These are phyloP conservation scores for Dilophus febrilis DNA, from an alignment of 2,888 invertebrate species.

Conservation along the genomic window DNA sequence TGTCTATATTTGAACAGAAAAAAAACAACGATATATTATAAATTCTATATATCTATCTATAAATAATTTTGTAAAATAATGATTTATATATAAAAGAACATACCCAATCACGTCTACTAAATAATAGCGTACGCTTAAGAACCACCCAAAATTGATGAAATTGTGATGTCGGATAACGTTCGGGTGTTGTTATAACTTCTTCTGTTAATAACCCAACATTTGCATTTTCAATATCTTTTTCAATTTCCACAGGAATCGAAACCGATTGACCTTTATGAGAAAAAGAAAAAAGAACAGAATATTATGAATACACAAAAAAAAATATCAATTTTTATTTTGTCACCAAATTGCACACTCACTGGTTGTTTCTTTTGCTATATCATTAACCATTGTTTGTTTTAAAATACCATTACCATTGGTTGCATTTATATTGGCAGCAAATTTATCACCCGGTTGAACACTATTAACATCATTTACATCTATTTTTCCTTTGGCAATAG, in stretches of 20 bases:
- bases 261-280: slow-evolving; percentile 30
- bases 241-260: slow-evolving; percentile 41
- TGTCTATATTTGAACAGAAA: slow-evolving; percentile 44
- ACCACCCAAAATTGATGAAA: slow-evolving; percentile 75
- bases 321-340: background rate
- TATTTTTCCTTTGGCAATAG: slow-evolving; percentile 21
- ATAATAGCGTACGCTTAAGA: slow-evolving; percentile 64
- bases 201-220: slow-evolving; percentile 52
- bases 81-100: slow-evolving; percentile 15
- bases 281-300: slow-evolving; percentile 5
- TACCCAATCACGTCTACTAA: slow-evolving; percentile 81
- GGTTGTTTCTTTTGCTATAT: slow-evolving; percentile 40
- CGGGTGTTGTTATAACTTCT: slow-evolving; percentile 41
- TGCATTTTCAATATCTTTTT: slow-evolving; percentile 46
- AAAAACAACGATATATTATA: too few species aligned
- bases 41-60: background rate
- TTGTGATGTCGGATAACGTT: slow-evolving; percentile 69
- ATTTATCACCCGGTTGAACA: slow-evolving; percentile 24
- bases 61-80: slow-evolving; percentile 7
- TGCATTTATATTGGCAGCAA: slow-evolving; percentile 15
- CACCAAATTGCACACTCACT: slow-evolving; percentile 19
- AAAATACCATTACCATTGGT: slow-evolving; percentile 27
- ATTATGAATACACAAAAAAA: slow-evolving; percentile 1
- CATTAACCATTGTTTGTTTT: slow-evolving; percentile 41
- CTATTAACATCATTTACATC: slow-evolving; percentile 36